phyloP scores from a whole-genome alignment of 2,888 invertebrate genomes.

The Sphaerophoria taeniata region DNA sequence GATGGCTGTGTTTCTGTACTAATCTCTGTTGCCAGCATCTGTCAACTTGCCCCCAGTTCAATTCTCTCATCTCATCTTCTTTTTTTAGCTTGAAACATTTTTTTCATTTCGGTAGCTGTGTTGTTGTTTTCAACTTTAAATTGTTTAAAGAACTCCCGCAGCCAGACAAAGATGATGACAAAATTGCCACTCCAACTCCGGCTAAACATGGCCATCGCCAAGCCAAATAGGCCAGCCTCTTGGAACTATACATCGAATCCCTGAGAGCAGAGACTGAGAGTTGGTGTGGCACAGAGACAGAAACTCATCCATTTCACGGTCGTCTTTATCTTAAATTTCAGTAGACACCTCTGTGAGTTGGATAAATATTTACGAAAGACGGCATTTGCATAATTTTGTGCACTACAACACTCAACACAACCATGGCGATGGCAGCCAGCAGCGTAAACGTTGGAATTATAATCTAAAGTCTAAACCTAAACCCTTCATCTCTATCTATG shows the following conservation, averaged over 20 bases:
- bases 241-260: background rate
- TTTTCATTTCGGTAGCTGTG: background rate
- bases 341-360: constrained; percentile 74
- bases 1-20: constrained; percentile 41
- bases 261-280: background rate
- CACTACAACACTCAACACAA: constrained; percentile 69
- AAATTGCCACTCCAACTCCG: constrained; percentile 10
- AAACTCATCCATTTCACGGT: constrained; percentile 71
- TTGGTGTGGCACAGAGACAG: constrained; percentile 21
- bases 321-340: constrained; percentile 72
- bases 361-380: constrained; percentile 73
- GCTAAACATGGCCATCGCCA: background rate
- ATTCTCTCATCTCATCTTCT: constrained; percentile 42
- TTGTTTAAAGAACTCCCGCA: constrained; percentile 56
- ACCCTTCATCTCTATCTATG: constrained; percentile 18
- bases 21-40: constrained; percentile 65
- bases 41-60: constrained; percentile 62
- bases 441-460: constrained; percentile 7
- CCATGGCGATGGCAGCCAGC: constrained; percentile 11
- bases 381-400: constrained; percentile 72
- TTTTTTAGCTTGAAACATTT: constrained; percentile 21
- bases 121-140: constrained; percentile 26
- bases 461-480: constrained; percentile 26
- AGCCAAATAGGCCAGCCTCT: background rate
- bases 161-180: constrained; percentile 34